phyloP scores from a whole-genome alignment of 2,888 invertebrate genomes.

The Ecliptopera silaceata region DNA sequence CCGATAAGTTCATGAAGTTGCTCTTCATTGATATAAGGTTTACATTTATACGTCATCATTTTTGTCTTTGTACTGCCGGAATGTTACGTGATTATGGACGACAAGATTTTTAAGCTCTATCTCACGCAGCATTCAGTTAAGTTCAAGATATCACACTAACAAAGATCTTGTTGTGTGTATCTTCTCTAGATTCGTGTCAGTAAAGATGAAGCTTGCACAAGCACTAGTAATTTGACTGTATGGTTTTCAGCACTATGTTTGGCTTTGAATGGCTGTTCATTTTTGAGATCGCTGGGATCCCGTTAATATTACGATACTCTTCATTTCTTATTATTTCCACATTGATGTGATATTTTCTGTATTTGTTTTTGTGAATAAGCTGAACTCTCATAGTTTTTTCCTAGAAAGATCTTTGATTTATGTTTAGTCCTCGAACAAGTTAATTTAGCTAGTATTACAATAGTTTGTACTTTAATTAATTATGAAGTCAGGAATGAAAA shows the following conservation, averaged over 20 bases:
- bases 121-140: no score
- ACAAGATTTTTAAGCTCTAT: no score
- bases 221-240: not conserved
- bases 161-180: not conserved
- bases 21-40: not conserved
- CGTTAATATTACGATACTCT: constrained; percentile 2
- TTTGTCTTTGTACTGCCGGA: not conserved
- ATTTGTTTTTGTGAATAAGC: constrained; percentile 24
- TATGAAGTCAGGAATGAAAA: constrained; percentile 34
- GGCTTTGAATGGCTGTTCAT: not conserved
- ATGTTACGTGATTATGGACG: not conserved
- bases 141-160: not conserved
- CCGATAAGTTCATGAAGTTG: constrained; percentile 94
- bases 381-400: constrained; percentile 36
- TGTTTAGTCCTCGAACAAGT: constrained; percentile 35
- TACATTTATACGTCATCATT: not conserved
- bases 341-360: constrained; percentile 46
- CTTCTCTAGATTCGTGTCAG: not conserved
- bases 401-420: constrained; percentile 40
- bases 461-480: constrained; percentile 30
- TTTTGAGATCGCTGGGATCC: not conserved
- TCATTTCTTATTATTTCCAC: constrained; percentile 19
- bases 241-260: not conserved
- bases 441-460: constrained; percentile 41
- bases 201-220: not conserved